Conservation (phyloP, 2,888 invertebrate species). For the Troilus luridus region DNA sequence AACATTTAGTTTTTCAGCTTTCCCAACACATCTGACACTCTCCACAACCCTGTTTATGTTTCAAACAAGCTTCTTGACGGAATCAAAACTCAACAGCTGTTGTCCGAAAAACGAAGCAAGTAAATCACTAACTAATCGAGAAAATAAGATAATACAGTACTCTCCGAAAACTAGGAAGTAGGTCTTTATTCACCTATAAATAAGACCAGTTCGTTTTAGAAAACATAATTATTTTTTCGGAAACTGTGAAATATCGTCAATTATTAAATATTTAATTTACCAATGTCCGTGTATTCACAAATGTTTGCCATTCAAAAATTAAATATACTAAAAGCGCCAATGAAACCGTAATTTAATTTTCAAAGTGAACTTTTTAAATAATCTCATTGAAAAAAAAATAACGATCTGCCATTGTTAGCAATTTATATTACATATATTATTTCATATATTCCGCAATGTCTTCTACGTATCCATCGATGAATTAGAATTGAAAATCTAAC, state of each 20-base stretch:
- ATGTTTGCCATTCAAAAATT: neutral
- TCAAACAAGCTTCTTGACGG: constrained; percentile 38
- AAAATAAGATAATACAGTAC: neutral
- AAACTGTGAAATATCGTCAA: neutral
- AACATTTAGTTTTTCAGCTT: neutral
- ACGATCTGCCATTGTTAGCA: neutral
- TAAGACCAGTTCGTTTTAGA: neutral
- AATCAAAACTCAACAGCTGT: constrained; percentile 36
- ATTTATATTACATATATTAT: neutral
- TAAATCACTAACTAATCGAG: neutral
- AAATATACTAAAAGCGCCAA: neutral
- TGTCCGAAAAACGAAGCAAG: neutral
- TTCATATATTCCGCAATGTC: neutral
- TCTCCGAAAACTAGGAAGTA: neutral
- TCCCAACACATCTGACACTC: neutral
- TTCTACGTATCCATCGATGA: neutral
- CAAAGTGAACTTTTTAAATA: neutral
- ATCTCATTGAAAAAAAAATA: neutral
- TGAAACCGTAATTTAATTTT: neutral
- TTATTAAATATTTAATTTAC: neutral
- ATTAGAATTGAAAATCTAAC: no score
- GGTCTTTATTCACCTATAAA: neutral
- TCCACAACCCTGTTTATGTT: constrained; percentile 48
- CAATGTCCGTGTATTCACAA: neutral
- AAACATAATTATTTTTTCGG: neutral